A percentile compares a stretch with the other conserved stretches of the same genome.
Evolutionary conservation across 2,888 invertebrate genomes (phyloP).

Genomic region (Scotopteryx bipunctaria): DNA sequence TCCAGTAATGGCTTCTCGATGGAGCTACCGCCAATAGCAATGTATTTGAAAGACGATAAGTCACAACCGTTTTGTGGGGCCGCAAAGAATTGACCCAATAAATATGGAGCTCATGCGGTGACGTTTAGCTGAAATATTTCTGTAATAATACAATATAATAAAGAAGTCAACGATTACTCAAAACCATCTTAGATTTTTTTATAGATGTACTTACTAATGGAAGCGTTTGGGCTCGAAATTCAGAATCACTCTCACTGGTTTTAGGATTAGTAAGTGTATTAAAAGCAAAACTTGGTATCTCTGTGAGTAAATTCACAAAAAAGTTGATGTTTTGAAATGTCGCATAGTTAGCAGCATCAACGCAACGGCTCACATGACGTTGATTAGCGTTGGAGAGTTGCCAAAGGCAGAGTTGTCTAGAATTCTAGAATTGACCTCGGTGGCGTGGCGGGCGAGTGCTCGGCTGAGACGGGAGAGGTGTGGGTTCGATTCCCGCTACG

Average conservation of each 20-base stretch:
- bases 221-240: too few species aligned
- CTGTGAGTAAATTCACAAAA: too few species aligned
- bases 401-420: conserved; percentile 44
- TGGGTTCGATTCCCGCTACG: too few species aligned
- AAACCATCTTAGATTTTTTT: neutral
- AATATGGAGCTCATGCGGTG: conserved; percentile 59
- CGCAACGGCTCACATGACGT: too few species aligned
- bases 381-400: conserved; percentile 52
- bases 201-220: conserved; percentile 57
- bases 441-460: too few species aligned
- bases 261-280: too few species aligned
- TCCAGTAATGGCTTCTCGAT: conserved; percentile 54
- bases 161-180: conserved; percentile 2
- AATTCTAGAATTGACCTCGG: conserved; percentile 37
- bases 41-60: conserved; percentile 59
- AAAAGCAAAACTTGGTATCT: too few species aligned
- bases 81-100: conserved; percentile 56
- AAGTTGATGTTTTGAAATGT: too few species aligned
- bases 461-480: too few species aligned
- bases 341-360: too few species aligned
- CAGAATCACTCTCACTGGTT: too few species aligned
- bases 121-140: conserved; percentile 53
- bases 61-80: conserved; percentile 57
- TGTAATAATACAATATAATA: conserved; percentile 14
- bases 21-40: conserved; percentile 56